Conservation (phyloP, 2,888 invertebrate genomes). For the Dryadula phaetusa region DNA sequence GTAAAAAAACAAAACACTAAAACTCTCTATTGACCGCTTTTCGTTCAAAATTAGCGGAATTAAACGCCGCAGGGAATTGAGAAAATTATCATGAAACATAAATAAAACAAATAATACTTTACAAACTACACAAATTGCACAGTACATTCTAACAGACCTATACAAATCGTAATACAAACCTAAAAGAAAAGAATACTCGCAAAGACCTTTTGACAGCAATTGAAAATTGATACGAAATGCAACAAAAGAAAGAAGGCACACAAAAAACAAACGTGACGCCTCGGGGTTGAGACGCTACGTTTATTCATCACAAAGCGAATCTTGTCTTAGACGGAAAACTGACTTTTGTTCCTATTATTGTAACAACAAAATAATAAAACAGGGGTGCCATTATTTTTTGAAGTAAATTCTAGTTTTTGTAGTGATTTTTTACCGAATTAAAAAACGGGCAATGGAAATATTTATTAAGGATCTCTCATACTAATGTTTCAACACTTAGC, state of each 20-base stretch:
- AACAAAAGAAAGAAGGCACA: slow-evolving; percentile 11
- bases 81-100: too few relatives aligned
- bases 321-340: slow-evolving; percentile 9
- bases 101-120: too few relatives aligned
- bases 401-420: not conserved
- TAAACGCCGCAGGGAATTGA: too few relatives aligned
- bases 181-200: not conserved
- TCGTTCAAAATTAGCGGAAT: too few relatives aligned
- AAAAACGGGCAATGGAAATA: too few relatives aligned
- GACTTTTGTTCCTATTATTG: slow-evolving; percentile 19
- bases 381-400: not conserved
- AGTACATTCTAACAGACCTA: not conserved
- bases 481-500: too few relatives aligned
- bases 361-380: slow-evolving; percentile 21
- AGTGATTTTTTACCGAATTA: too few relatives aligned
- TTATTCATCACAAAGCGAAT: slow-evolving; percentile 25
- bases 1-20: too few relatives aligned
- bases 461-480: too few relatives aligned
- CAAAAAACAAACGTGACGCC: slow-evolving; percentile 22
- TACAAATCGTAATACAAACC: not conserved
- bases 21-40: too few relatives aligned
- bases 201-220: slow-evolving; percentile 20
- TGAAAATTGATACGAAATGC: slow-evolving; percentile 24
- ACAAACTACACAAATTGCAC: too few relatives aligned
- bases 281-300: slow-evolving; percentile 20